These are phyloP conservation scores for Corythaeola cristata DNA, from an alignment of 2,113 vertebrate genomes.

Conservation along the genomic window DNA sequence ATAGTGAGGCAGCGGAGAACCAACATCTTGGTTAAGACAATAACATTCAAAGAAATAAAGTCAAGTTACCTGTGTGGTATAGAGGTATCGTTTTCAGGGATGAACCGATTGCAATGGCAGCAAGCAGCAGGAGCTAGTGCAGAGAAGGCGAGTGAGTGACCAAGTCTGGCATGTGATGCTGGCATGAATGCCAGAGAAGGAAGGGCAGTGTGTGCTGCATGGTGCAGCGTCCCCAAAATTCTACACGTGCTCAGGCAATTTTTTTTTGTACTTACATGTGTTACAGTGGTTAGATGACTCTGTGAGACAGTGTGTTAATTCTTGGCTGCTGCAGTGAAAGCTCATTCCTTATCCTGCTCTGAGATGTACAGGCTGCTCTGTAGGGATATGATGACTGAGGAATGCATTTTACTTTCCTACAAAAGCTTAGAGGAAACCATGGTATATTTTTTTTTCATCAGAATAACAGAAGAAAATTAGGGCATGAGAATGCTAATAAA, in stretches of 20 bases:
- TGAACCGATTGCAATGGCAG: accelerated
- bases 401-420: background rate
- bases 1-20: background rate
- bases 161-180: accelerated
- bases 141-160: background rate
- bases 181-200: background rate
- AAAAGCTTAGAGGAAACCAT: background rate
- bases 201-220: background rate
- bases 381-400: background rate
- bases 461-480: background rate
- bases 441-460: background rate
- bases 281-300: too few relatives aligned
- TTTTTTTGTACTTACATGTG: background rate
- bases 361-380: background rate
- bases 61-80: too few relatives aligned
- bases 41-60: background rate
- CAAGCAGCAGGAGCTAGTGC: background rate
- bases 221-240: background rate
- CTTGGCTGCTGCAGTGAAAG: background rate
- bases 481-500: background rate
- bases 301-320: background rate
- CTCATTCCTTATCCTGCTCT: background rate
- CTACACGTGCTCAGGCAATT: accelerated
- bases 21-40: background rate
- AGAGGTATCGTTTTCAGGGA: background rate